phyloP scores from a whole-genome alignment of 2,797 vertebrate genomes.

The Xenops minutus region DNA sequence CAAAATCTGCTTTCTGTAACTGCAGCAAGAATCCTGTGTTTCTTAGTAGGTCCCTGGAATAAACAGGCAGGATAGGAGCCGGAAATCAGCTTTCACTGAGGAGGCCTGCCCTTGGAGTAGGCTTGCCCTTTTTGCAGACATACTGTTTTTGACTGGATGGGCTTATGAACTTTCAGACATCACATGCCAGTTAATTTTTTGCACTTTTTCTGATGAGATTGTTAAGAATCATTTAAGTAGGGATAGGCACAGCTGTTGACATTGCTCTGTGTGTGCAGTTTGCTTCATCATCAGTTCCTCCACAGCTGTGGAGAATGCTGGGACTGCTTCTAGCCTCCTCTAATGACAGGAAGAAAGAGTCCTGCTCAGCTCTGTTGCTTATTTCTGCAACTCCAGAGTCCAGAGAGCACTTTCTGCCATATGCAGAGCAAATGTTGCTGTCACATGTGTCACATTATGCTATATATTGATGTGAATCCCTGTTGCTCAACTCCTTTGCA shows the following conservation, averaged over 20 bases:
- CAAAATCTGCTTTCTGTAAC: not conserved
- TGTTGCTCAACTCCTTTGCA: not conserved
- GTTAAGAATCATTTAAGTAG: not conserved
- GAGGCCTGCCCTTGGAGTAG: not conserved
- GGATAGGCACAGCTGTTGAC: not conserved
- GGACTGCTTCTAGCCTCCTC: not conserved
- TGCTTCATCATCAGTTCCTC: not conserved
- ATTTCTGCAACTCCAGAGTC: not conserved
- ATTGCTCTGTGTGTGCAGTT: not conserved
- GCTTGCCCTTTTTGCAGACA: not conserved
- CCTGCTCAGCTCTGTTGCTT: not conserved
- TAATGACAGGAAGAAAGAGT: not conserved
- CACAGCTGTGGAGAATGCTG: not conserved
- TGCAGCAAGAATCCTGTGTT: not conserved
- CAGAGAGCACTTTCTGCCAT: not conserved
- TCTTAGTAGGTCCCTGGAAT: not conserved
- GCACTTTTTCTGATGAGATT: not conserved
- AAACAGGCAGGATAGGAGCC: not conserved
- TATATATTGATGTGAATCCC: not conserved
- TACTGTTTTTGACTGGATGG: not conserved
- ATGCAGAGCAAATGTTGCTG: not conserved
- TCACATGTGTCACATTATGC: accelerated
- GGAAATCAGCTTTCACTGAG: not conserved
- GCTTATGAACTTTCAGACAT: conserved; percentile 2
- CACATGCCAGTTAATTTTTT: not conserved